Conservation (phyloP, 2,888 invertebrate genomes). For the Anodontia alba region DNA sequence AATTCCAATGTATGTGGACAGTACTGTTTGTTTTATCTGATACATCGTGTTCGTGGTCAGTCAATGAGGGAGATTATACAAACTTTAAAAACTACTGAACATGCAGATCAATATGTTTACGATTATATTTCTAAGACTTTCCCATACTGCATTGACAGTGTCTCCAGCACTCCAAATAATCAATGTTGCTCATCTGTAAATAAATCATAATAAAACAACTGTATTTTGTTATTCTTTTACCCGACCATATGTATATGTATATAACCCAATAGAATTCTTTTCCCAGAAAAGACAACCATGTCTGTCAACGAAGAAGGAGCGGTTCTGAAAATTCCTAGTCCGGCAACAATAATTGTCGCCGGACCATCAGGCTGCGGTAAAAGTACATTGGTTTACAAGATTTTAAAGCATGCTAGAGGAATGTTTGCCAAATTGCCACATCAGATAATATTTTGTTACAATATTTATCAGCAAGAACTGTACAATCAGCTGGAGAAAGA, state of each 20-base stretch:
- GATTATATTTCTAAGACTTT: neutral
- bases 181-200: neutral
- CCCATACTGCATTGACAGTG: neutral
- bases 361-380: slow-evolving; percentile 14
- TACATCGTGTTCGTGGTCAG: slow-evolving; percentile 2
- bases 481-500: slow-evolving; percentile 24
- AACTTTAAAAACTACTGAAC: neutral
- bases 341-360: neutral
- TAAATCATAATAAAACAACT: neutral
- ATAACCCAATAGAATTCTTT: neutral
- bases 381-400: slow-evolving; percentile 4
- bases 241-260: neutral
- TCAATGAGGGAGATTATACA: slow-evolving; percentile 15
- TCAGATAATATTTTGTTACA: slow-evolving; percentile 22
- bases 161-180: no score
- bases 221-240: neutral
- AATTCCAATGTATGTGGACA: slow-evolving; percentile 13
- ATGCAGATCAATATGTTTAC: slow-evolving; percentile 11
- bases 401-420: slow-evolving; percentile 8
- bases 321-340: slow-evolving; percentile 2
- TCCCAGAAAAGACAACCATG: neutral
- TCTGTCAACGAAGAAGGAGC: slow-evolving; percentile 12
- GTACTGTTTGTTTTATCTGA: slow-evolving; percentile 6
- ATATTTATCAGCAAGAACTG: slow-evolving; percentile 16
- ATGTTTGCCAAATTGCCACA: slow-evolving; percentile 10